Conservation (phyloP, 2,113 vertebrate genomes). For the Paedocypris sp. region DNA sequence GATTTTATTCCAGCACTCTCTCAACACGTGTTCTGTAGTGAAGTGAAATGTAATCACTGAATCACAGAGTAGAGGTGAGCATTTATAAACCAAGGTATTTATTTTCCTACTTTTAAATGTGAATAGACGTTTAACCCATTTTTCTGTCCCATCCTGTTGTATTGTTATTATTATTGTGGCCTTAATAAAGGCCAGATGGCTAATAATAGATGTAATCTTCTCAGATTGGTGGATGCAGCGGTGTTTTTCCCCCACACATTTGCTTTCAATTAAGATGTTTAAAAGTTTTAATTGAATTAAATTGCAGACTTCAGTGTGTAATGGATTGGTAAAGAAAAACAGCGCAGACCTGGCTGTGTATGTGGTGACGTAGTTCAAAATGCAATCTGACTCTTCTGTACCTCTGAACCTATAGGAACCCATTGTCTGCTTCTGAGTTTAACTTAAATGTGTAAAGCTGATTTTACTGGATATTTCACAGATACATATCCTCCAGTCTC, state of each 20-base stretch:
- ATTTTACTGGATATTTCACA: neutral
- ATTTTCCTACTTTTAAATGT: slow-evolving; percentile 40
- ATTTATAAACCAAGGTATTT: slow-evolving; percentile 33
- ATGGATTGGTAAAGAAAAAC: slow-evolving; percentile 18
- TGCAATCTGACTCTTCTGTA: neutral
- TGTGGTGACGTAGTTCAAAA: neutral
- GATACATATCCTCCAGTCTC: neutral
- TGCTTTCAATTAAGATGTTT: slow-evolving; percentile 46
- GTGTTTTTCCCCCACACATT: slow-evolving; percentile 37
- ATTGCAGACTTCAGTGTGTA: slow-evolving; percentile 34
- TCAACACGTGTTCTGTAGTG: slow-evolving; percentile 31
- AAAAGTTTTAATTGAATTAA: slow-evolving; percentile 48
- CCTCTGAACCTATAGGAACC: neutral
- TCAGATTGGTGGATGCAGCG: slow-evolving; percentile 40
- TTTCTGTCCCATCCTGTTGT: slow-evolving; percentile 5
- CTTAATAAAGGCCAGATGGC: slow-evolving; percentile 41
- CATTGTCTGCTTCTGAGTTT: slow-evolving; percentile 1
- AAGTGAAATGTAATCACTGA: slow-evolving; percentile 18
- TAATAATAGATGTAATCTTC: slow-evolving; percentile 46
- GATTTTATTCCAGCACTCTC: neutral
- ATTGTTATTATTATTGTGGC: slow-evolving; percentile 35
- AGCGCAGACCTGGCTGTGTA: slow-evolving; percentile 6
- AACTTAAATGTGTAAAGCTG: neutral
- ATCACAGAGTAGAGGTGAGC: slow-evolving; percentile 33
- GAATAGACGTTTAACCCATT: slow-evolving; percentile 36